Percentiles rank a stretch among this genome's conserved stretches.
phyloP scores from a whole-genome alignment of 2,797 vertebrate species.

The Leuciscus waleckii region DNA sequence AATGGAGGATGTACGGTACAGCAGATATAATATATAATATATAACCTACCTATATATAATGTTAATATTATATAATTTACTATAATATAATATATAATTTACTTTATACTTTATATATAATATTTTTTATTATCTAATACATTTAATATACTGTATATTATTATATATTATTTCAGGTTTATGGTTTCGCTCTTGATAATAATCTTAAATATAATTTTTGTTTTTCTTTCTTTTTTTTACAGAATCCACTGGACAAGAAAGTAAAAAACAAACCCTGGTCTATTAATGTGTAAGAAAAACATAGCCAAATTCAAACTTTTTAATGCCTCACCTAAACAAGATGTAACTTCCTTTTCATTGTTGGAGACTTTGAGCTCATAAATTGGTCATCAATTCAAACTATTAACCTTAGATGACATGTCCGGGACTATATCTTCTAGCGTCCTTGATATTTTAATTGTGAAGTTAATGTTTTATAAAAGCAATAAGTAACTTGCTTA shows the following conservation, averaged over 20 bases:
- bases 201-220: neutral
- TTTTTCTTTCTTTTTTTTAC: neutral
- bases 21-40: neutral
- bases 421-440: neutral
- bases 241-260: conserved; percentile 13
- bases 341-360: neutral
- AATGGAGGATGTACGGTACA: too few relatives aligned
- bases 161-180: neutral
- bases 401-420: neutral
- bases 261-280: conserved; percentile 44
- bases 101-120: too few relatives aligned
- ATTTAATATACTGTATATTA: too few relatives aligned
- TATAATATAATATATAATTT: too few relatives aligned
- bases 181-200: neutral
- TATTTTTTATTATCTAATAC: neutral
- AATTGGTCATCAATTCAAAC: neutral
- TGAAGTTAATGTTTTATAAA: conserved; percentile 4
- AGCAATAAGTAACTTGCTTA: neutral
- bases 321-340: neutral
- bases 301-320: neutral
- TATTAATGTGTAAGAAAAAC: conserved; percentile 52
- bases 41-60: too few relatives aligned
- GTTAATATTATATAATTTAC: too few relatives aligned
- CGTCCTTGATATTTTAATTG: neutral
- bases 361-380: conserved; percentile 3